phyloP scores from a whole-genome alignment of 2,113 vertebrate species.

The Carassius carassius region DNA sequence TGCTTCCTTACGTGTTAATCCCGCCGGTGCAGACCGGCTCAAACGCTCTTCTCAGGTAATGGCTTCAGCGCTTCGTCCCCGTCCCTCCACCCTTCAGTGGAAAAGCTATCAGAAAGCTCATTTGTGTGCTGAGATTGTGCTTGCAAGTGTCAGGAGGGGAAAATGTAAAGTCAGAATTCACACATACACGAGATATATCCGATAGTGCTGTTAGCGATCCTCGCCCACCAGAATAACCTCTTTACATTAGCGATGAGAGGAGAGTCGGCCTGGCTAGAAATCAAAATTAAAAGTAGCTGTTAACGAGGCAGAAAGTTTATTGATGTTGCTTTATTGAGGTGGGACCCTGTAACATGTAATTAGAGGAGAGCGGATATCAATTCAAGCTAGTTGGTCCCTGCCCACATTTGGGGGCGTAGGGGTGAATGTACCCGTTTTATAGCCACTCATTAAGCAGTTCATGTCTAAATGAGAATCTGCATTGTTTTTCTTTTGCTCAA shows the following conservation, averaged over 20 bases:
- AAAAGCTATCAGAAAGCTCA: slow-evolving; percentile 51
- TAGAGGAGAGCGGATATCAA: slow-evolving; percentile 52
- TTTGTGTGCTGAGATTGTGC: slow-evolving; percentile 47
- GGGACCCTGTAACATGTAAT: slow-evolving; percentile 53
- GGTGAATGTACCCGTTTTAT: background rate
- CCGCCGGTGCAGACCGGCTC: background rate
- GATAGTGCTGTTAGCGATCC: slow-evolving; percentile 12
- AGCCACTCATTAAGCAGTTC: slow-evolving; percentile 11
- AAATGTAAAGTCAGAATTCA: slow-evolving; percentile 29
- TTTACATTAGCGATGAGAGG: slow-evolving; percentile 35
- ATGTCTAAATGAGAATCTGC: background rate
- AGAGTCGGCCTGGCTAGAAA: slow-evolving; percentile 28
- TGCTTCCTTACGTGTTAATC: slow-evolving; percentile 30
- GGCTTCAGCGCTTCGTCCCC: slow-evolving; percentile 28
- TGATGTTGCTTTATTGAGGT: slow-evolving; percentile 54
- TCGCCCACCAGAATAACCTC: slow-evolving; percentile 39
- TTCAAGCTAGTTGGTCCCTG: slow-evolving; percentile 44
- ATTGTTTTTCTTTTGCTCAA: background rate
- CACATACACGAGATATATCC: slow-evolving; percentile 1
- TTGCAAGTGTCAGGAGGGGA: background rate
- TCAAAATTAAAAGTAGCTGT: slow-evolving; percentile 41
- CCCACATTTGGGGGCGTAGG: slow-evolving; percentile 24
- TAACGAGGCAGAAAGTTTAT: slow-evolving; percentile 54
- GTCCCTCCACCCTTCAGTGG: slow-evolving; percentile 28
- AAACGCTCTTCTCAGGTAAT: slow-evolving; percentile 45